These are phyloP conservation scores for Apogon hyalosoma DNA, from an alignment of 2,797 vertebrate genomes.

Conservation along the genomic window DNA sequence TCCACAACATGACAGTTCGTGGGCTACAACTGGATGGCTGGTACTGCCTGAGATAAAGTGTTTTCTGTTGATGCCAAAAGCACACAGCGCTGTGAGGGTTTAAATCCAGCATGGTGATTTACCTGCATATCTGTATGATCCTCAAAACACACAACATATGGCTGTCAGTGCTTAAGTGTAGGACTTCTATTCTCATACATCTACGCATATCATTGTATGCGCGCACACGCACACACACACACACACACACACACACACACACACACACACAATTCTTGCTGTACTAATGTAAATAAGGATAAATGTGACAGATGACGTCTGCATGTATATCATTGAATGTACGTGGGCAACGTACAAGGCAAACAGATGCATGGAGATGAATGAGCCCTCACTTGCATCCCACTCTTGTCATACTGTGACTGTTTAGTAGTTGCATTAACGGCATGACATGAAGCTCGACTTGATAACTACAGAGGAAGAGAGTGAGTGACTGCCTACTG, in stretches of 20 bases:
- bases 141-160: constrained; percentile 28
- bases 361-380: constrained; percentile 27
- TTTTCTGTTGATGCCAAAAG: not conserved
- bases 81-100: constrained; percentile 29
- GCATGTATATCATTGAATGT: too few relatives aligned
- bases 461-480: constrained; percentile 53
- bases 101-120: constrained; percentile 30
- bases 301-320: constrained; percentile 25
- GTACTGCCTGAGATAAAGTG: not conserved
- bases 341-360: constrained; percentile 5
- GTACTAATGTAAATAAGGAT: not conserved
- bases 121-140: constrained; percentile 31
- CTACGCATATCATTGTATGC: not conserved
- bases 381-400: constrained; percentile 27
- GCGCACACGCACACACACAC: not conserved
- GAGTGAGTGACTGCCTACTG: constrained; percentile 43
- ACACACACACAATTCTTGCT: too few relatives aligned
- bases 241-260: not conserved
- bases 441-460: constrained; percentile 30
- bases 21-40: constrained; percentile 39
- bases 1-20: constrained; percentile 43
- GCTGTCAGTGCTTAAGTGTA: constrained; percentile 19
- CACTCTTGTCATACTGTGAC: constrained; percentile 22
- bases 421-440: constrained; percentile 52
- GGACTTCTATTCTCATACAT: not conserved